A percentile compares a stretch with the other conserved stretches of the same genome.
Evolutionary conservation across 2,113 vertebrate genomes (phyloP).

Genomic region (Indicator indicator): DNA sequence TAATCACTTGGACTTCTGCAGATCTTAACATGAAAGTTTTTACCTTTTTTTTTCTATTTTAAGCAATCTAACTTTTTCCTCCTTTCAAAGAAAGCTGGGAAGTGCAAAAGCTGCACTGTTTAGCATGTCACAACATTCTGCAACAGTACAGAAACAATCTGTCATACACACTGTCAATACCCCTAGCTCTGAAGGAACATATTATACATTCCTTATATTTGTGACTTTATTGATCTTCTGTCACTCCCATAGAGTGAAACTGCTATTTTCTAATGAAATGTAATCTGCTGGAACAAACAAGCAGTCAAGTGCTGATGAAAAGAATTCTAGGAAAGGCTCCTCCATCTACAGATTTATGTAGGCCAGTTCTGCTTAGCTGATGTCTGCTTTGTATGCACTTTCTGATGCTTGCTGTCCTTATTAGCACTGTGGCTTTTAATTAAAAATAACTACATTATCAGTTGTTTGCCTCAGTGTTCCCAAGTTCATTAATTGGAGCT

Average conservation of each 20-base stretch:
- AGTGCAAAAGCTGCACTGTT: not conserved
- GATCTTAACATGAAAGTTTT: not conserved
- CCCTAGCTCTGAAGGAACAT: not conserved
- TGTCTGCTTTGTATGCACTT: not conserved
- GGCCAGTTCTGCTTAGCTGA: rapidly evolving
- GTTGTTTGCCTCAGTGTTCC: not conserved
- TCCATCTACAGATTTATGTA: not conserved
- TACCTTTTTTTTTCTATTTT: not conserved
- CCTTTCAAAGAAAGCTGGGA: not conserved
- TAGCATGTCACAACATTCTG: not conserved
- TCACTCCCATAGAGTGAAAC: constrained; percentile 36
- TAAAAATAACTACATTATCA: constrained; percentile 21
- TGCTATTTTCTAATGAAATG: constrained; percentile 34
- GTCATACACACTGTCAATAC: constrained; percentile 6
- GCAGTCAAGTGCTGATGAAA: not conserved
- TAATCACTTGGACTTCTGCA: not conserved
- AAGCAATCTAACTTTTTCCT: not conserved
- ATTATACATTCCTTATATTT: not conserved
- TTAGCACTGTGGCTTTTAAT: constrained; percentile 34
- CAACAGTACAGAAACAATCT: constrained; percentile 4
- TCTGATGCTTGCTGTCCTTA: not conserved
- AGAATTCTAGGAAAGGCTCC: not conserved
- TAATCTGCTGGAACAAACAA: constrained; percentile 57
- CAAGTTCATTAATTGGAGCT: constrained; percentile 24
- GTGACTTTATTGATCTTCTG: constrained; percentile 52